phyloP scores from a whole-genome alignment of 2,113 vertebrate genomes.

The Brienomyrus brachyistius region DNA sequence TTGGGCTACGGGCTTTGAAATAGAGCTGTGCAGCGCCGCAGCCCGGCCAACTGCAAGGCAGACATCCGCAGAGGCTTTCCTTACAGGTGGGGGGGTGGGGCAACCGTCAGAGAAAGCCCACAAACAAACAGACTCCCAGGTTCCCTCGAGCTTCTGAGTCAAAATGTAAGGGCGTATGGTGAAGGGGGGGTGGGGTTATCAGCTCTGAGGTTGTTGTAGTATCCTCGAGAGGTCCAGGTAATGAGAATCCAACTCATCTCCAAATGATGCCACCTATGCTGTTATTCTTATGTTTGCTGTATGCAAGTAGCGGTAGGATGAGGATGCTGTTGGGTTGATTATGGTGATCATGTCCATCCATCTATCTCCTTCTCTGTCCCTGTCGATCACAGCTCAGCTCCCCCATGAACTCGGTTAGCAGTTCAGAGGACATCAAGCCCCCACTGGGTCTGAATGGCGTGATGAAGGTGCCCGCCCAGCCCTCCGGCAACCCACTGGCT shows the following conservation, averaged over 20 bases:
- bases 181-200: not conserved
- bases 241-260: not conserved
- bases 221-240: not conserved
- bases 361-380: not conserved
- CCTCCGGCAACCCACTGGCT: constrained; percentile 72
- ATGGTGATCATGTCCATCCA: not conserved
- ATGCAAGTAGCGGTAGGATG: not conserved
- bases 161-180: not conserved
- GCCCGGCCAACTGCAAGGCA: not conserved
- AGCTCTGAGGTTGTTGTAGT: not conserved
- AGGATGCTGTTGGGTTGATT: not conserved
- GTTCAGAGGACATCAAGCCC: constrained; percentile 95
- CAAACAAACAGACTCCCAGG: not conserved
- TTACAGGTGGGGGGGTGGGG: not conserved
- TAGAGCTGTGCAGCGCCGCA: not conserved
- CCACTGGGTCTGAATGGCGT: constrained; percentile 92
- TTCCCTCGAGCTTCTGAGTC: not conserved
- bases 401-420: constrained; percentile 93
- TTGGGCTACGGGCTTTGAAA: not conserved
- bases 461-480: constrained; percentile 91
- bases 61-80: not conserved
- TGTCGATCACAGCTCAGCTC: constrained; percentile 77
- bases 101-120: not conserved
- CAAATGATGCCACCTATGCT: not conserved
- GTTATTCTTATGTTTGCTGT: not conserved